These are phyloP conservation scores for Thaumatotibia leucotreta DNA, from an alignment of 1,140 invertebrate species.

Conservation along the genomic window DNA sequence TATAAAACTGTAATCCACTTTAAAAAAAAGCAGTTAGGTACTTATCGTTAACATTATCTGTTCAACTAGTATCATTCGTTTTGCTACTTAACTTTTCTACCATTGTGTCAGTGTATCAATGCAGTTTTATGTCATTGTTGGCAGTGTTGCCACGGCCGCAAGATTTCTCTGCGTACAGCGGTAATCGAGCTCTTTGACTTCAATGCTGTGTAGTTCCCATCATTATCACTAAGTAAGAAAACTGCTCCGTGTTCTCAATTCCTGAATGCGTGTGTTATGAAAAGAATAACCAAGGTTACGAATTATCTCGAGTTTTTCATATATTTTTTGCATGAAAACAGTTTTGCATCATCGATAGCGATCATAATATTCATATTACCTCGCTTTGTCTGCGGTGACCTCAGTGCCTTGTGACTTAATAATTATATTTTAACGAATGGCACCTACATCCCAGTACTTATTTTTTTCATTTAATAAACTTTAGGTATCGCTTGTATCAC, in stretches of 20 bases:
- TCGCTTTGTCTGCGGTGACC: slow-evolving; percentile 3
- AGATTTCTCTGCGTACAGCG: slow-evolving; percentile 36
- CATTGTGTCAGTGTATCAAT: slow-evolving; percentile 14
- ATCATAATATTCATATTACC: slow-evolving; percentile 3
- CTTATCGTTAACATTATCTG: slow-evolving; percentile 1
- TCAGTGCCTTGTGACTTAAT: neutral
- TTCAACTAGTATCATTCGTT: neutral
- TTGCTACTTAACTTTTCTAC: slow-evolving; percentile 6
- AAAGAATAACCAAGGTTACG: slow-evolving; percentile 1
- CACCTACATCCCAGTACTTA: neutral
- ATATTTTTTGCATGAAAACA: slow-evolving; percentile 6
- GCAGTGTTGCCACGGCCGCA: slow-evolving; percentile 30
- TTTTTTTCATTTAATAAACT: too few relatives aligned
- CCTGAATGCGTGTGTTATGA: slow-evolving; percentile 14
- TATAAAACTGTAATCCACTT: too few relatives aligned
- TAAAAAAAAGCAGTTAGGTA: neutral
- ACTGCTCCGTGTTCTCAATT: slow-evolving; percentile 20
- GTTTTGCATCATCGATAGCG: slow-evolving; percentile 4
- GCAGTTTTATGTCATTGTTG: slow-evolving; percentile 34
- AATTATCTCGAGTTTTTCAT: neutral
- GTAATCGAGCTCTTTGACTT: slow-evolving; percentile 18
- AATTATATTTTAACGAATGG: neutral
- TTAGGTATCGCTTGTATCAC: too few relatives aligned
- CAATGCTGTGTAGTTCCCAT: slow-evolving; percentile 33
- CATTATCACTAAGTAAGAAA: slow-evolving; percentile 24